phyloP scores from a whole-genome alignment of 2,797 vertebrate species.

The Manis crassicaudata region DNA sequence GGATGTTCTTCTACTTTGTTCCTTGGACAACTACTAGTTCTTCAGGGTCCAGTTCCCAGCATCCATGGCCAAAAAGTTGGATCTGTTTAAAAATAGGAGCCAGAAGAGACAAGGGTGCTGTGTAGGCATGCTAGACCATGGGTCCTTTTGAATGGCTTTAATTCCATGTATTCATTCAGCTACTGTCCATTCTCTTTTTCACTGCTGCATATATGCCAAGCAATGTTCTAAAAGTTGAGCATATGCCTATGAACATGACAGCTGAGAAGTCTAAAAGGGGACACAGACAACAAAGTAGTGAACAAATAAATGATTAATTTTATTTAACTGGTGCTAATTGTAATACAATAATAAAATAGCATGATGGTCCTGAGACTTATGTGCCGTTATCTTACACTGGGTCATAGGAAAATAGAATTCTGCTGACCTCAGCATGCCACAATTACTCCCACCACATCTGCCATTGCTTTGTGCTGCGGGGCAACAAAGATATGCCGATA shows the following conservation, averaged over 20 bases:
- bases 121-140: neutral
- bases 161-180: neutral
- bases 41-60: neutral
- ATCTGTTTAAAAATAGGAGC: neutral
- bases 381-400: neutral
- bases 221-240: neutral
- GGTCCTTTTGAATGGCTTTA: neutral
- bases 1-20: neutral
- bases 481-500: neutral
- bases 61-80: rapidly evolving
- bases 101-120: too few species aligned
- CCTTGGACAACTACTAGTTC: neutral
- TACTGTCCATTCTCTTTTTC: neutral
- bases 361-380: neutral
- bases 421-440: neutral
- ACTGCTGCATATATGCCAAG: neutral
- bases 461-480: neutral
- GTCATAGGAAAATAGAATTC: neutral
- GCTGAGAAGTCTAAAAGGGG: neutral
- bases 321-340: neutral
- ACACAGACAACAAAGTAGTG: neutral
- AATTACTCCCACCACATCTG: too few species aligned
- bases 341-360: neutral
- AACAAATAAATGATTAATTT: neutral
- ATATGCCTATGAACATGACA: neutral